Conservation (phyloP, 2,888 invertebrate genomes). For the Norana najaformis region DNA sequence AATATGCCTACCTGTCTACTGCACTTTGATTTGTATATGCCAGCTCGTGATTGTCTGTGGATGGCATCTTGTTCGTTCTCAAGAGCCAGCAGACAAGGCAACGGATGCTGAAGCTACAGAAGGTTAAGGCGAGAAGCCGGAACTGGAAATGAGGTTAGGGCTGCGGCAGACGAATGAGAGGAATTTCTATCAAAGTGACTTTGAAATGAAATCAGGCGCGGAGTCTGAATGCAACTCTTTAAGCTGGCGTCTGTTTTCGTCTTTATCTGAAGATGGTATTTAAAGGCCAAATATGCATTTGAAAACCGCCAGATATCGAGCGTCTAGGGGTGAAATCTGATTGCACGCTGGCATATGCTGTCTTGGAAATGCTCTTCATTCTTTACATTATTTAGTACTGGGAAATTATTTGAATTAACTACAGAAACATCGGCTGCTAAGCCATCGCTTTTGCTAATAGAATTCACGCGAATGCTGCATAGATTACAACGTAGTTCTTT, state of each 20-base stretch:
- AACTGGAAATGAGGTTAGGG: no score
- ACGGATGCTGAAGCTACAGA: not conserved
- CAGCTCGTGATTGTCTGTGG: not conserved
- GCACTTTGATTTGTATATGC: not conserved
- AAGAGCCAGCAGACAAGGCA: not conserved
- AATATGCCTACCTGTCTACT: not conserved
- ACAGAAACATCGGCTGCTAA: not conserved
- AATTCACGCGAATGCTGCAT: not conserved
- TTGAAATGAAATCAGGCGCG: not conserved
- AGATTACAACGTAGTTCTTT: not conserved
- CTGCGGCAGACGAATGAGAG: not conserved
- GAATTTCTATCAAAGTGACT: not conserved
- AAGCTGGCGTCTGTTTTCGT: not conserved
- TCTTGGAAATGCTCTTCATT: not conserved
- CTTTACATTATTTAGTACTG: not conserved
- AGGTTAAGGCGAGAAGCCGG: not conserved
- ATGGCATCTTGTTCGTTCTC: not conserved
- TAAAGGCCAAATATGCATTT: not conserved
- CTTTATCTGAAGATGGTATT: no score
- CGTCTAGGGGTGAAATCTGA: not conserved
- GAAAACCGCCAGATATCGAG: not conserved
- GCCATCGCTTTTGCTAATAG: no score
- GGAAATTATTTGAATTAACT: no score
- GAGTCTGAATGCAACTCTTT: not conserved
- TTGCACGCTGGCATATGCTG: not conserved